phyloP scores from a whole-genome alignment of 2,797 vertebrate genomes.

The Tokudaia muenninki region DNA sequence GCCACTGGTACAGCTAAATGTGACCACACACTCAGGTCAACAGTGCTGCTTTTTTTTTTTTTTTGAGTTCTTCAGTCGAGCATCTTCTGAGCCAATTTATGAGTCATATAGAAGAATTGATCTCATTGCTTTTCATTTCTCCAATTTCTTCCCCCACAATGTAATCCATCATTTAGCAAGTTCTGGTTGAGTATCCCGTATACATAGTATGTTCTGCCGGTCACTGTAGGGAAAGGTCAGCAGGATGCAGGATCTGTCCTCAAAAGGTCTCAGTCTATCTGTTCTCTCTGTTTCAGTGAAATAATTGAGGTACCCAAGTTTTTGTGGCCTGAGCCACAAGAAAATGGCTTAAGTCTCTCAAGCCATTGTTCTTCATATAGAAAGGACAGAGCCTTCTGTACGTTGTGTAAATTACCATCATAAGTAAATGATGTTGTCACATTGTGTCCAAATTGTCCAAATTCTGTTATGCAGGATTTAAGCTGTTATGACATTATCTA shows the following conservation, averaged over 20 bases:
- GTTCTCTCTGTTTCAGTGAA: background rate
- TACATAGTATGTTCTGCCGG: background rate
- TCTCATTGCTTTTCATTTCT: slow-evolving; percentile 74
- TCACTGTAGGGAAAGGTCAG: slow-evolving; percentile 10
- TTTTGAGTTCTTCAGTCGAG: slow-evolving; percentile 66
- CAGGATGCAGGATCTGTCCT: background rate
- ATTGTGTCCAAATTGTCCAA: slow-evolving; percentile 44
- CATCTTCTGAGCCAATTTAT: slow-evolving; percentile 74
- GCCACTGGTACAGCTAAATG: slow-evolving; percentile 62
- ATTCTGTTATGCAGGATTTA: slow-evolving; percentile 65
- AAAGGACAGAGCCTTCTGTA: background rate
- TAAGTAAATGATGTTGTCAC: slow-evolving; percentile 43
- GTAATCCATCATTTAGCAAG: slow-evolving; percentile 63
- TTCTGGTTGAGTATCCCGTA: slow-evolving; percentile 30
- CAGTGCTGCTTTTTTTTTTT: slow-evolving; percentile 34
- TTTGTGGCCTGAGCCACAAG: background rate
- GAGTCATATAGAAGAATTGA: slow-evolving; percentile 78
- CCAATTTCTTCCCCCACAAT: slow-evolving; percentile 46
- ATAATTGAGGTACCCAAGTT: background rate
- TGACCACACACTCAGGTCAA: slow-evolving; percentile 71
- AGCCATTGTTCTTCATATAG: slow-evolving; percentile 5
- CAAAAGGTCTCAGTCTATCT: background rate
- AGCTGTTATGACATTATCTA: slow-evolving; percentile 55
- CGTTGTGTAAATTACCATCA: background rate
- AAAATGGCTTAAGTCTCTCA: background rate